A percentile compares a stretch with the other conserved stretches of the same genome.
These are phyloP conservation scores for Pristionchus arcanus DNA, from an alignment of 2,888 invertebrate genomes.

Conservation along the genomic window DNA sequence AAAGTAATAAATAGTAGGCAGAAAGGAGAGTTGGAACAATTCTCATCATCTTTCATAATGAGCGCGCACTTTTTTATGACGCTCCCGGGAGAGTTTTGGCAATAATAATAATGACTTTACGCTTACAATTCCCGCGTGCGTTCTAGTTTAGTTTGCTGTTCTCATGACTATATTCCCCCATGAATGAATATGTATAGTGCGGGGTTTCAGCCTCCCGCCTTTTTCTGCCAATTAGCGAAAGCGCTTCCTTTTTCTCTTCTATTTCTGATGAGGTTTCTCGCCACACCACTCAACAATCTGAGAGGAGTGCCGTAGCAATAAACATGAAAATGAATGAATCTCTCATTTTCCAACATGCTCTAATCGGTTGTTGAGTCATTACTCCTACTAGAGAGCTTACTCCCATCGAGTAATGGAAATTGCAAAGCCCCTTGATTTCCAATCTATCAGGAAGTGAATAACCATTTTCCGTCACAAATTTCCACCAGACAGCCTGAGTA, in stretches of 20 bases:
- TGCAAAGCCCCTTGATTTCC: neutral
- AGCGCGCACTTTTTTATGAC: neutral
- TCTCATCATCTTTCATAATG: neutral
- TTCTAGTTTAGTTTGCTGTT: neutral
- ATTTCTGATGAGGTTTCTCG: constrained; percentile 9
- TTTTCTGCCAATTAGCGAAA: constrained; percentile 18
- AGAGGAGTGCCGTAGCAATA: neutral
- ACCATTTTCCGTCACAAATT: neutral
- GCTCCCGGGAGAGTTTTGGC: neutral
- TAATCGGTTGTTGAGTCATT: neutral
- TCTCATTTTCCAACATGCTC: no score
- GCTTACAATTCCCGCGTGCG: neutral
- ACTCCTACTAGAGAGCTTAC: neutral
- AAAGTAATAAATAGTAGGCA: neutral
- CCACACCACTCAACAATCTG: neutral
- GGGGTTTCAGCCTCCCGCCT: neutral
- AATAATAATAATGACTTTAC: neutral
- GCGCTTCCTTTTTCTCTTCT: constrained; percentile 6
- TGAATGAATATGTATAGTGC: neutral
- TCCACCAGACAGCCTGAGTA: neutral
- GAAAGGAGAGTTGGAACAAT: neutral
- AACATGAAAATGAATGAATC: constrained; percentile 17
- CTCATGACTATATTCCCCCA: neutral
- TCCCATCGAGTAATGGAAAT: neutral
- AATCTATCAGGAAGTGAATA: neutral